Base-by-base conservation (phyloP, 2,113 vertebrate genomes). In the Phrynocephalus versicolor region DNA sequence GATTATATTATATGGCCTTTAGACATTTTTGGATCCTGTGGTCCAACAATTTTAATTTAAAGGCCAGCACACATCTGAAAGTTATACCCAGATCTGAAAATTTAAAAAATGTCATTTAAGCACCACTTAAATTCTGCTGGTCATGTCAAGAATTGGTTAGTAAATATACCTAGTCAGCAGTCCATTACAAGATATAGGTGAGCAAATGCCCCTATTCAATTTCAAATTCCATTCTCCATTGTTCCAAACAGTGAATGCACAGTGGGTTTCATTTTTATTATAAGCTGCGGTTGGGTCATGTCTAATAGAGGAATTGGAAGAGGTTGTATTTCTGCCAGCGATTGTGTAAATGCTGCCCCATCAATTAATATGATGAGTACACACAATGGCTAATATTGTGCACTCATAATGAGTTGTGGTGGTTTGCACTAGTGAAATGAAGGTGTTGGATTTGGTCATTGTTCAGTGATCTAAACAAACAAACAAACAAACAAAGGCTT, bases 41-140 rank as follows among this genome's bases (percentile, higher is more conserved):
- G 83, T 84, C 62, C 33, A 67, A 16, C 82, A 84, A 67, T 84
- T 67, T 84, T 67, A 69, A 81, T 81, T 81, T 70, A 77, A 84
- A 57, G 73, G 19, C 73, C 69, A 77, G 23, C 8, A 15, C 77
- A 62, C 37, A 37, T 65, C 77, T 84, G 60, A 67, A 84, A 84
- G 73, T 84, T 84, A 84, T n/a, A 84, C 73, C 62, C 19, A 76
- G 73, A 37, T 35, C 23, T 77, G 62, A 37, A 76, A 23, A 84
- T 84, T 77, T 74, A 51, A 71, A 83, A 74, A 45, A 45, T n/a
- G 18, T 71, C 70, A 83, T 83, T 64, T 73, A n/a, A 73, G 71
- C 37, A 75, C 37, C 60, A 84, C 60, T 84, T 67, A 76, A 67
- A 84, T 8, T 55, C 62, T 70, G 67, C 73, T 41, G 51, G 62